Percentiles rank a stretch among this genome's conserved stretches.
phyloP scores from a whole-genome alignment of 2,113 vertebrate genomes.

The Hucho hucho region DNA sequence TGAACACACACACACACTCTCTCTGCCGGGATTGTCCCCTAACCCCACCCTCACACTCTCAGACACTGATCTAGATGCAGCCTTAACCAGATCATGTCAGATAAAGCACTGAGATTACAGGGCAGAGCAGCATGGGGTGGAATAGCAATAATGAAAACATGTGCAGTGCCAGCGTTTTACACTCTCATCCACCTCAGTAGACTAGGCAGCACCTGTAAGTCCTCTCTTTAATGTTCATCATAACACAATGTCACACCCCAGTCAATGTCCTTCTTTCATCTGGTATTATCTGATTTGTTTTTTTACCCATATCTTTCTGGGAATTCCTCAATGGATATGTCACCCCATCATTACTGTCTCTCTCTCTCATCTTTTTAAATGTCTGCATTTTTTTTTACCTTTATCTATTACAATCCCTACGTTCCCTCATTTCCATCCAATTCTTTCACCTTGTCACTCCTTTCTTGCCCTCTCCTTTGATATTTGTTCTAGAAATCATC shows the following conservation, averaged over 20 bases:
- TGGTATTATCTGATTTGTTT: neutral
- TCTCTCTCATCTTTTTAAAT: neutral
- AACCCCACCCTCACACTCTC: neutral
- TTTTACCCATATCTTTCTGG: neutral
- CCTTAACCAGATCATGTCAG: neutral
- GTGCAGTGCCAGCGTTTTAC: neutral
- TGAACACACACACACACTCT: constrained; percentile 3
- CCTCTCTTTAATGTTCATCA: neutral
- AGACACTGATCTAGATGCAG: neutral
- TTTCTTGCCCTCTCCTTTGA: neutral
- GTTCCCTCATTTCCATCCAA: neutral
- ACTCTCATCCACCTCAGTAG: neutral
- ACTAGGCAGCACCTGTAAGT: neutral
- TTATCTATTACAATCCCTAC: neutral
- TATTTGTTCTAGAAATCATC: neutral
- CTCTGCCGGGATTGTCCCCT: neutral
- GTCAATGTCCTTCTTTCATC: neutral
- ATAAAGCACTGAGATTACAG: neutral
- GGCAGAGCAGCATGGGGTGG: neutral
- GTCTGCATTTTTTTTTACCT: neutral
- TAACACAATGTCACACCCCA: neutral
- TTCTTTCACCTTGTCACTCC: neutral
- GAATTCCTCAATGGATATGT: neutral
- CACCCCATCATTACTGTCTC: neutral
- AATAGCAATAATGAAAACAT: constrained; percentile 1